A percentile compares a stretch with the other conserved stretches of the same genome.
These are phyloP conservation scores for Lepilemur septentrionalis DNA, from an alignment of 2,797 vertebrate genomes.

Conservation along the genomic window DNA sequence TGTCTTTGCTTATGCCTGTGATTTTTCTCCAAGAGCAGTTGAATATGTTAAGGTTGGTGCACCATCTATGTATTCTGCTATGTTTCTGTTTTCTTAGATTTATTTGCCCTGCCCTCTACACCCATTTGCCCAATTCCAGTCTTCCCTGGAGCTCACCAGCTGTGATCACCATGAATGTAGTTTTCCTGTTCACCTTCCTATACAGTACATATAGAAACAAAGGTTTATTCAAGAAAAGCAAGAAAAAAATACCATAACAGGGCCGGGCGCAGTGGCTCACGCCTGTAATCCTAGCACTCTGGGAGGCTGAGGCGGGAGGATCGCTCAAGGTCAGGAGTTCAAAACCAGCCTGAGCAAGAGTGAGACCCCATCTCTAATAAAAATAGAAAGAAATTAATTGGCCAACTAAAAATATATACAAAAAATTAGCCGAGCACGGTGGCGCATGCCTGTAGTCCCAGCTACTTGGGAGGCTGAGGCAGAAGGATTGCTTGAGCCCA, in stretches of 20 bases:
- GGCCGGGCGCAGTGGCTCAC: no score
- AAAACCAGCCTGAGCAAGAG: no score
- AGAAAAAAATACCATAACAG: background rate
- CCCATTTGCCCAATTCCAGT: background rate
- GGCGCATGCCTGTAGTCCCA: no score
- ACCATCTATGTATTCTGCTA: background rate
- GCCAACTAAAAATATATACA: no score
- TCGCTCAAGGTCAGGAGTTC: no score
- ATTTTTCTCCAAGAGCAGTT: slow-evolving; percentile 97
- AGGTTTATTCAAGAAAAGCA: slow-evolving; percentile 27
- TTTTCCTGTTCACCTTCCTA: background rate
- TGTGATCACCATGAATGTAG: background rate
- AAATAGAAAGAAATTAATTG: no score
- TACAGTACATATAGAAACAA: background rate
- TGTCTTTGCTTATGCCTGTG: slow-evolving; percentile 96
- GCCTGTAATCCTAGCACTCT: no score
- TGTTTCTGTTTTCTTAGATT: background rate
- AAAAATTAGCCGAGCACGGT: no score
- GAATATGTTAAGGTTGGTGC: slow-evolving; percentile 94
- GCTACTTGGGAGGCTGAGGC: no score
- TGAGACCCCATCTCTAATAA: no score
- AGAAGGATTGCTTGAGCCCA: no score
- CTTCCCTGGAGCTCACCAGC: background rate
- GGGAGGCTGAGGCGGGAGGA: no score
- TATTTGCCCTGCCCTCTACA: background rate